Base-by-base conservation (phyloP, 2,888 invertebrate species). In the Cantharis flavilabris region DNA sequence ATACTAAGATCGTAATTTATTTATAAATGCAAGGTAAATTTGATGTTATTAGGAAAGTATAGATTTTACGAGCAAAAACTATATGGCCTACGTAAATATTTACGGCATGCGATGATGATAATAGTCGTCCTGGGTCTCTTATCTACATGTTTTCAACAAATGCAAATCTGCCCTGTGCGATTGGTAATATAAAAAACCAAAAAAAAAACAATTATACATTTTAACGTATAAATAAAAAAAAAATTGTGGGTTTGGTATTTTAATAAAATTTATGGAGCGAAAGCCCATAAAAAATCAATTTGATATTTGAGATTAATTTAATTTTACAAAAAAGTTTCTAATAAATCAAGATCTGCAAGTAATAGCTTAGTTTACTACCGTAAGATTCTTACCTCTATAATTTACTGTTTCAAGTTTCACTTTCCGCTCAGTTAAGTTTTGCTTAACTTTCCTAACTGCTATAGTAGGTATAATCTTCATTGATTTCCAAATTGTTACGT, bases 401-500 rank as follows among this genome's bases (percentile, higher is more conserved):
- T 23, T 71, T 62, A 23, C 18, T 18, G 28, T 62, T 62, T 23
- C 73, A 70, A 75, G 75, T 65, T 70, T 75, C 75, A 26, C 30
- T 63, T 75, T 75, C 28, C 65, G 65, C 65, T 67, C 65, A 63
- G 70, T 75, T 70, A 64, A 70, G 70, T 75, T 75, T 64, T 71
- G 28, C 70, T 14, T 49, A 75, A 75, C 75, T 75, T 73, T 73
- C 70, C 65, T 69, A 73, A 73, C 62, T 69, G 67, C 26, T 20
- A 69, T 30, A 30, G 28, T 30, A 30, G 28, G 49, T 67, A 67
- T 73, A 73, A 69, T 69, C 72, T 65, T 49, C 69, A 20, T 33
- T 23, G 69, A 73, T 73, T 62, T 72, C 72, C 67, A 72, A 67
- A 72, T 72, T 69, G 72, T 62, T 69, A 73, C 72, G 49, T 49